These are phyloP conservation scores for Selenia dentaria DNA, from an alignment of 2,888 invertebrate genomes.

Conservation along the genomic window DNA sequence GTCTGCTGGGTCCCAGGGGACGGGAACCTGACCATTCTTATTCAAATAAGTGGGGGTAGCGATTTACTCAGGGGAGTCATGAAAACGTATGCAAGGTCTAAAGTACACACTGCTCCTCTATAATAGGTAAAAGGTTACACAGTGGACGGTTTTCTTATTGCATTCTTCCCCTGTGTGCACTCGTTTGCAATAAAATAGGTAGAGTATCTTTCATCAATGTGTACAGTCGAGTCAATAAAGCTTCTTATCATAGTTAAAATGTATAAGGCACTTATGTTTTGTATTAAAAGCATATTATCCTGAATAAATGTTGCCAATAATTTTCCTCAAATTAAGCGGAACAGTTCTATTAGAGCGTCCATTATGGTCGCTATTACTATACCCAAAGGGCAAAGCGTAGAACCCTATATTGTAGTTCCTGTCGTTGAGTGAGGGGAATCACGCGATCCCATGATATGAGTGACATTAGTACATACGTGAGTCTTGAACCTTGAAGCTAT, in stretches of 20 bases:
- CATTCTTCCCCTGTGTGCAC: constrained; percentile 10
- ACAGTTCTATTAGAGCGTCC: constrained; percentile 25
- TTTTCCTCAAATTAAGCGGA: constrained; percentile 39
- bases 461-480: constrained; percentile 8
- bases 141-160: constrained; percentile 9
- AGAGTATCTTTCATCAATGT: no score
- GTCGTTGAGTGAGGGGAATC: constrained; percentile 62
- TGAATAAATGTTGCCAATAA: constrained; percentile 32
- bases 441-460: constrained; percentile 48
- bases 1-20: constrained; percentile 50
- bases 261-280: no score
- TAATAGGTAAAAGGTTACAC: constrained; percentile 15
- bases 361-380: constrained; percentile 22
- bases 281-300: no score
- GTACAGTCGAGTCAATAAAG: no score
- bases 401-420: constrained; percentile 43
- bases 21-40: constrained; percentile 69
- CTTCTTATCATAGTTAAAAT: background rate
- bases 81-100: constrained; percentile 44
- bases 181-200: constrained; percentile 9
- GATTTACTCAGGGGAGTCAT: constrained; percentile 62
- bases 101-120: constrained; percentile 29
- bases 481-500: background rate
- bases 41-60: constrained; percentile 75
- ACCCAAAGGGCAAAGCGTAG: constrained; percentile 35